Percentiles rank a stretch among this genome's conserved stretches.
Evolutionary conservation across 2,797 vertebrate species (phyloP).

Genomic region (Erithacus rubecula): DNA sequence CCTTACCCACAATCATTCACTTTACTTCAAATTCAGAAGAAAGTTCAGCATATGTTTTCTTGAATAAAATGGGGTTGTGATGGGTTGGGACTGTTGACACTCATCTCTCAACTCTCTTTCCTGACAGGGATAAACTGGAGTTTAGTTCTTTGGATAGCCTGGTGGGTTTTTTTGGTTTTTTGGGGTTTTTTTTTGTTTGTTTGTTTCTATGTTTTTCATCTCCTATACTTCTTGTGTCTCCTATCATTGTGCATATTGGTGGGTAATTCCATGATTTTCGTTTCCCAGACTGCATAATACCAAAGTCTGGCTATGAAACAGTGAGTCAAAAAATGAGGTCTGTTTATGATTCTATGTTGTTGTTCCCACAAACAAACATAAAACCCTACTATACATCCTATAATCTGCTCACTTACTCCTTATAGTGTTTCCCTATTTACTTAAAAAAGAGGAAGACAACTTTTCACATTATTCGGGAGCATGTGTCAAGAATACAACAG

Average conservation of each 20-base stretch:
- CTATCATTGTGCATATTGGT: neutral
- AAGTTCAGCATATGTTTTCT: neutral
- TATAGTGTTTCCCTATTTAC: neutral
- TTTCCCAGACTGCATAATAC: neutral
- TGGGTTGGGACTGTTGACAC: neutral
- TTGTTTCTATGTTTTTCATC: neutral
- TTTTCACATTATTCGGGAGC: neutral
- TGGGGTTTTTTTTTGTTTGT: too few relatives aligned
- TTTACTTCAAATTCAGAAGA: neutral
- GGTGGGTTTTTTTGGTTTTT: too few relatives aligned
- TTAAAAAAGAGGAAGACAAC: neutral
- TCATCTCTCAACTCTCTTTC: neutral
- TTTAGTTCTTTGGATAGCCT: neutral
- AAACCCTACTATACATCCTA: neutral
- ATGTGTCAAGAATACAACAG: neutral
- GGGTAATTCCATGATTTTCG: neutral
- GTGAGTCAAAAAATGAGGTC: neutral
- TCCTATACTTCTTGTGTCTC: neutral
- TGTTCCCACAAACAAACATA: neutral
- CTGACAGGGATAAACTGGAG: neutral
- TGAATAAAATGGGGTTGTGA: neutral
- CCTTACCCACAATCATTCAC: neutral
- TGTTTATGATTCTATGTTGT: neutral
- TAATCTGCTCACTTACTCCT: neutral
- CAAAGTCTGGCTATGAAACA: neutral